Evolutionary conservation across 2,888 invertebrate species (phyloP).

Genomic region (Cheilosia soror): DNA sequence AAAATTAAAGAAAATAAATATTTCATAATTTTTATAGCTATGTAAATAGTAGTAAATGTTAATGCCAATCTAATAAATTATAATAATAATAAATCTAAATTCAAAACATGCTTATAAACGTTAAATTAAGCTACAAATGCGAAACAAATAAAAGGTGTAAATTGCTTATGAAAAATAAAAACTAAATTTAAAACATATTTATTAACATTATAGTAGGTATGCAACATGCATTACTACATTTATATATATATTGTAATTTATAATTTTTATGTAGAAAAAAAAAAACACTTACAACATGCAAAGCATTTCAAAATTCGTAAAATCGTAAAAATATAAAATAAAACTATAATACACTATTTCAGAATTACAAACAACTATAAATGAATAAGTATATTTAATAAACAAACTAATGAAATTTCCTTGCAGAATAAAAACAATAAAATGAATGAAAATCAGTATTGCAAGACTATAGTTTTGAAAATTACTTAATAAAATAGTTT

Average conservation of each 20-base stretch:
- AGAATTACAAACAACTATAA: conserved; percentile 23
- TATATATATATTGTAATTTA: conserved; percentile 43
- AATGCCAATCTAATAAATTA: conserved; percentile 50
- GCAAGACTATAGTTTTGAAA: not conserved
- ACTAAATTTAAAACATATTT: conserved; percentile 24
- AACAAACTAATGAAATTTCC: conserved; percentile 40
- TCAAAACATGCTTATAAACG: conserved; percentile 56
- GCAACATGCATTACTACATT: conserved; percentile 37
- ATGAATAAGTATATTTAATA: conserved; percentile 23
- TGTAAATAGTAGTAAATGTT: conserved; percentile 72
- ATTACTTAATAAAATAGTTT: not conserved
- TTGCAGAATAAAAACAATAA: conserved; percentile 54
- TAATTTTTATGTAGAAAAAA: conserved; percentile 57
- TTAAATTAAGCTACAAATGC: conserved; percentile 39
- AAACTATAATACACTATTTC: conserved; percentile 45
- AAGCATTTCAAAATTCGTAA: conserved; percentile 31
- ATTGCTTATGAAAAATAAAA: conserved; percentile 68
- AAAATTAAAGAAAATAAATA: conserved; percentile 49
- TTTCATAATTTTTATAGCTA: conserved; percentile 61
- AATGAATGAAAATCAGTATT: conserved; percentile 42
- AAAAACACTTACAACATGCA: conserved; percentile 14
- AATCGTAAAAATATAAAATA: conserved; percentile 19
- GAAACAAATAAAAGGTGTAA: conserved; percentile 37
- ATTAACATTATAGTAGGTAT: conserved; percentile 20
- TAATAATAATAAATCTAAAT: conserved; percentile 1